Evolutionary conservation across 1,140 invertebrate genomes (phyloP).

Genomic region (Mactra quadrangularis): DNA sequence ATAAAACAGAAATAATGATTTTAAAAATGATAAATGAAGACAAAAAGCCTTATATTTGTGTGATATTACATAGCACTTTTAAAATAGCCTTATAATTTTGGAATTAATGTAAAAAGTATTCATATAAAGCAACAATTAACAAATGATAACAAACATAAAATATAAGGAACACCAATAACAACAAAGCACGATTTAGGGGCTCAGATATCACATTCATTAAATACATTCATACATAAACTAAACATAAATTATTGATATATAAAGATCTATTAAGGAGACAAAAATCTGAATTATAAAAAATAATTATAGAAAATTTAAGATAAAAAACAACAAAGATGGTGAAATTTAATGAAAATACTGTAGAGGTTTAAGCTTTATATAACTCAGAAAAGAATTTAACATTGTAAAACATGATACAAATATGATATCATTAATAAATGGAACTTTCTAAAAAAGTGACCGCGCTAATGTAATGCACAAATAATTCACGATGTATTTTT

Average conservation of each 20-base stretch:
- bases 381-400: too few species aligned
- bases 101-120: neutral
- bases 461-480: too few species aligned
- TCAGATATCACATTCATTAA: constrained; percentile 21
- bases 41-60: neutral
- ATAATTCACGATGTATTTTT: too few species aligned
- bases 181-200: constrained; percentile 7
- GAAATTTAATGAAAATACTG: too few species aligned
- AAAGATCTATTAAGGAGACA: neutral
- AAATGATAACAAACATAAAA: constrained; percentile 42
- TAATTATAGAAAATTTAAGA: neutral
- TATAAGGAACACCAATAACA: constrained; percentile 23
- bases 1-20: constrained; percentile 2
- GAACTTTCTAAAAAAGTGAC: too few species aligned
- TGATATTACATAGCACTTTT: neutral
- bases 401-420: too few species aligned
- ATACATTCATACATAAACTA: neutral
- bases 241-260: neutral
- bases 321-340: neutral
- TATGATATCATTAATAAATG: too few species aligned
- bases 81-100: neutral
- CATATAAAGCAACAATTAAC: constrained; percentile 1
- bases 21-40: constrained; percentile 9
- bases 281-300: neutral
- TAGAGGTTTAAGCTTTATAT: too few species aligned